These are phyloP conservation scores for Chaetorhynchus papuensis DNA, from an alignment of 2,113 vertebrate genomes.

Conservation along the genomic window DNA sequence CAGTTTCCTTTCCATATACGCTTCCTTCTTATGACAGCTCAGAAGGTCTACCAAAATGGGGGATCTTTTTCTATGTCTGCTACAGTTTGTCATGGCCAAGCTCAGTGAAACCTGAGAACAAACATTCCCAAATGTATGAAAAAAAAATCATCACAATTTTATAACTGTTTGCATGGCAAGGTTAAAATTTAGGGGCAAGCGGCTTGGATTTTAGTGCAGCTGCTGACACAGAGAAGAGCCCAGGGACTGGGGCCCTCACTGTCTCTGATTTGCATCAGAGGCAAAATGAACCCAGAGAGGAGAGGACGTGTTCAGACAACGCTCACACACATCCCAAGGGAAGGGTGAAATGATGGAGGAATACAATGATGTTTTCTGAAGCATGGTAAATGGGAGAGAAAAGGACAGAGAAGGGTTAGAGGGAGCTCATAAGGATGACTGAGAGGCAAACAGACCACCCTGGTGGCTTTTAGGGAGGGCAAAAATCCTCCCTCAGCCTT, in stretches of 20 bases:
- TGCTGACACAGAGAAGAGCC: not conserved
- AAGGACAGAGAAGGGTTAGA: not conserved
- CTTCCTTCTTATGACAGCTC: not conserved
- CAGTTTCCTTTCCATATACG: not conserved
- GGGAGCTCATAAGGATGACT: not conserved
- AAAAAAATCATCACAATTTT: not conserved
- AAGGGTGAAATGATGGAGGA: not conserved
- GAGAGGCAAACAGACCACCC: not conserved
- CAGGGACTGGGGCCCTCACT: not conserved
- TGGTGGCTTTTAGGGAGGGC: not conserved
- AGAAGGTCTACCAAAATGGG: not conserved
- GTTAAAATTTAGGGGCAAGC: not conserved
- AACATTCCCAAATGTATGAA: not conserved
- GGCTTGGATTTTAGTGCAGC: not conserved
- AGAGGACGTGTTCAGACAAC: not conserved
- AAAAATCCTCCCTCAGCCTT: not conserved
- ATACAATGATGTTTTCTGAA: not conserved
- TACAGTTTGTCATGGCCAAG: not conserved
- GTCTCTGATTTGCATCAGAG: not conserved
- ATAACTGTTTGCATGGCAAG: not conserved
- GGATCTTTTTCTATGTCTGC: not conserved
- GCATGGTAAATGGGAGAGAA: not conserved
- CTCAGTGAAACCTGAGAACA: not conserved
- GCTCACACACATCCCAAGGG: not conserved
- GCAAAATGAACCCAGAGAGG: not conserved